A percentile compares a stretch with the other conserved stretches of the same genome.
Conservation (phyloP, 2,888 invertebrate species). For the Aleiodes testaceus region DNA sequence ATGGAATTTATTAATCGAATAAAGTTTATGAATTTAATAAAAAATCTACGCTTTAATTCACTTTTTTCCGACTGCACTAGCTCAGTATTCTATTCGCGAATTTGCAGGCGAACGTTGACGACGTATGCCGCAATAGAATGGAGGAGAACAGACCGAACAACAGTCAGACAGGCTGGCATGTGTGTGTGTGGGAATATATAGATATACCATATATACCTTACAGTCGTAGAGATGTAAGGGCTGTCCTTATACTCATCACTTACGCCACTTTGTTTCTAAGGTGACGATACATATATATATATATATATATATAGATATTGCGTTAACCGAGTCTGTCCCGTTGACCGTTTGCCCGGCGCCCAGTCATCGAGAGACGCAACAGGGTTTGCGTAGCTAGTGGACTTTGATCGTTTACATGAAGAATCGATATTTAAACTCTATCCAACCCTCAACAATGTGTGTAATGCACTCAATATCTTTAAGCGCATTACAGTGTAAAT, state of each 20-base stretch:
- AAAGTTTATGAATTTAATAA: background rate
- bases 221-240: no score
- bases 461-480: no score
- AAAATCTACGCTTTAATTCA: no score
- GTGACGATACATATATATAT: no score
- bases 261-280: no score
- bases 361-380: conserved; percentile 38
- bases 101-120: background rate
- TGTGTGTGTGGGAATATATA: background rate
- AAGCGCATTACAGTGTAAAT: no score
- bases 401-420: background rate
- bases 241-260: no score
- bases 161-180: conserved; percentile 11
- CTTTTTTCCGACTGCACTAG: no score
- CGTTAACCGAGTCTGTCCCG: background rate
- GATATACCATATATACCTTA: no score
- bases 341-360: conserved; percentile 25
- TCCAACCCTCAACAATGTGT: no score
- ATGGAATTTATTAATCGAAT: background rate
- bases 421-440: background rate
- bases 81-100: no score
- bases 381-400: conserved; percentile 29
- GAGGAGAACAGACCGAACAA: conserved; percentile 9
- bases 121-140: background rate
- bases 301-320: no score